phyloP scores from a whole-genome alignment of 2,888 invertebrate species.

The Elmis aenea region DNA sequence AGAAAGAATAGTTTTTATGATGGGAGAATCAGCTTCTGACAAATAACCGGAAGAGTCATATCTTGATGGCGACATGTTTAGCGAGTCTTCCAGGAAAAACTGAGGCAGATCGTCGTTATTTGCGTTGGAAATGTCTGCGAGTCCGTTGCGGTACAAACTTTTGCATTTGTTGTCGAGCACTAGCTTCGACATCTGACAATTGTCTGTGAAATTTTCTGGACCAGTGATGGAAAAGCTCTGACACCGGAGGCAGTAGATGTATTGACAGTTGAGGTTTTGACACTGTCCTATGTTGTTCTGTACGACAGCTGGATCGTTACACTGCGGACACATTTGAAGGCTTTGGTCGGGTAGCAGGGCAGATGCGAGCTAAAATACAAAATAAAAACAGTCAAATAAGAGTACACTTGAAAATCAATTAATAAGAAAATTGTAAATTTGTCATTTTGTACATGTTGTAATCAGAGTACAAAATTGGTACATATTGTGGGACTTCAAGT shows the following conservation, averaged over 20 bases:
- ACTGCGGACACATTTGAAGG: constrained; percentile 36
- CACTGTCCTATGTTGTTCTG: constrained; percentile 40
- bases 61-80: constrained; percentile 2
- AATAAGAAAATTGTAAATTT: constrained; percentile 7
- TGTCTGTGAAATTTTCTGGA: constrained; percentile 39
- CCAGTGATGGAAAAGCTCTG: constrained; percentile 35
- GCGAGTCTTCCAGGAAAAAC: constrained; percentile 14
- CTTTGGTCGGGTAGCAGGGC: constrained; percentile 32
- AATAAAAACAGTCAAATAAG: constrained; percentile 4
- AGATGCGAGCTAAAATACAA: constrained; percentile 28
- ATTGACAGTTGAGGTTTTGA: constrained; percentile 35
- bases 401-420: constrained; percentile 6
- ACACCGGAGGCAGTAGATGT: constrained; percentile 40
- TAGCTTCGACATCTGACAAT: constrained; percentile 32
- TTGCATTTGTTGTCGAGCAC: constrained; percentile 5
- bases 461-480: too few relatives aligned
- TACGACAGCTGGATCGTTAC: constrained; percentile 35
- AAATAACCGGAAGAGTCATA: constrained; percentile 16
- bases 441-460: neutral
- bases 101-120: constrained; percentile 9
- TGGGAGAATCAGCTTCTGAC: constrained; percentile 6
- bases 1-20: constrained; percentile 1
- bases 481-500: too few relatives aligned
- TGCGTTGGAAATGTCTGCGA: constrained; percentile 12
- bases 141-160: constrained; percentile 3